phyloP scores from a whole-genome alignment of 2,888 invertebrate species.

The Eutolmus rufibarbis region DNA sequence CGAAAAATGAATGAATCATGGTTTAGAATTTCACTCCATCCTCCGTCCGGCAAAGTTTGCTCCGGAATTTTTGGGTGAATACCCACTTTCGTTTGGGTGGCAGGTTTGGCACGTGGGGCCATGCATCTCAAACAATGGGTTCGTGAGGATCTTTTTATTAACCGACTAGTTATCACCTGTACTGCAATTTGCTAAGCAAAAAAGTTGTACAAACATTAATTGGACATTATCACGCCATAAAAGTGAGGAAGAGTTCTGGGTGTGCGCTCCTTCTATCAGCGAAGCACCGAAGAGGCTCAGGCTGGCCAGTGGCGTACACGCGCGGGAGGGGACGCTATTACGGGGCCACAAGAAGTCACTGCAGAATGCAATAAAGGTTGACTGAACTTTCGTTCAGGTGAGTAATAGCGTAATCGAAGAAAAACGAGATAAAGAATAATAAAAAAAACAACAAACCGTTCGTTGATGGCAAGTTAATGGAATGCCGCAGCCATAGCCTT shows the following conservation, averaged over 20 bases:
- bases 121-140: neutral
- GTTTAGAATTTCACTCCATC: neutral
- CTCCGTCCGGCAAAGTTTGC: neutral
- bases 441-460: slow-evolving; percentile 19
- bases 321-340: neutral
- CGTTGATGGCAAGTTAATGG: slow-evolving; percentile 25
- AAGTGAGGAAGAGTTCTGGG: neutral
- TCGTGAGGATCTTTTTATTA: neutral
- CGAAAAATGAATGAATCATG: slow-evolving; percentile 19
- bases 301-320: neutral
- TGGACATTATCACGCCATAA: slow-evolving; percentile 24
- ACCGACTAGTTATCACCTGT: slow-evolving; percentile 9
- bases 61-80: neutral
- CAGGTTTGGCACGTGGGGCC: neutral
- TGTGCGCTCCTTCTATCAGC: neutral
- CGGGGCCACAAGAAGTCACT: neutral
- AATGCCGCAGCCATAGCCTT: slow-evolving; percentile 9
- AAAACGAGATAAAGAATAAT: neutral
- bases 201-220: slow-evolving; percentile 7
- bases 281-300: neutral
- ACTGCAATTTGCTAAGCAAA: neutral
- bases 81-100: neutral
- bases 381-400: slow-evolving; percentile 35
- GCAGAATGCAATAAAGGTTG: slow-evolving; percentile 26
- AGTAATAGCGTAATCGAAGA: slow-evolving; percentile 28